Evolutionary conservation across 1,140 invertebrate genomes (phyloP), one percentile per base, ranked within the genome.

Genomic region (Pseudomyrmex dendroicus): DNA sequence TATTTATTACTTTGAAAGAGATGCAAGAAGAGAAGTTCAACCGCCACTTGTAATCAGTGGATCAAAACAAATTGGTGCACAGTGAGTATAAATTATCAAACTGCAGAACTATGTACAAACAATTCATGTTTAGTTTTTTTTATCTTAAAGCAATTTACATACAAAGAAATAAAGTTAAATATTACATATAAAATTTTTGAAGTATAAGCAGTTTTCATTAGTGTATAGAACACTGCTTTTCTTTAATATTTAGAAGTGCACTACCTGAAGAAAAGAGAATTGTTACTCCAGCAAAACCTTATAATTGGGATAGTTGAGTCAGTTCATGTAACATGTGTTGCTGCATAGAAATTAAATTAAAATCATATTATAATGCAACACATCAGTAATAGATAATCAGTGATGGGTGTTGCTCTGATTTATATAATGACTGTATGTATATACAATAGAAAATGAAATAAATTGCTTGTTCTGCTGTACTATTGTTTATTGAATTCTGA

Each of bases 1-100:
- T 80, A 98, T 98, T 91, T 98, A 98, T 90, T 98, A 98, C 89
- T 97, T 94, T 87, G 93, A 93, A 1, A 95, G 97, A 89, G 98
- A 98, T 95, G 97, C 93, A 0, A 95, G 98, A 83, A 94, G 97
- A 74, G 96, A 97, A 92, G 96, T 97, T 13, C 82, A 91, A 62
- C 97, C 97, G 13, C 97, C 97, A 12, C 86, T 95, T 54, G 93
- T 68, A 22, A n/a, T 89, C 44, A 52, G 2, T 5, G 1, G 64
- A 52, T 62, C 68, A 12, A 70, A 77, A 67, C 86, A 86, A 17
- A 59, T 90, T 74, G 59, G n/a, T 13, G 44, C 8, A 17, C 35
- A 63, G 80, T 82, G 62, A 72, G 54, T 80, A 70, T 15, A 59
- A 66, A 48, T 78, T 2, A 4, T 35, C 1, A 57, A 59, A 35